Evolutionary conservation across 2,888 invertebrate genomes (phyloP).

Genomic region (Flexamia atlantica): DNA sequence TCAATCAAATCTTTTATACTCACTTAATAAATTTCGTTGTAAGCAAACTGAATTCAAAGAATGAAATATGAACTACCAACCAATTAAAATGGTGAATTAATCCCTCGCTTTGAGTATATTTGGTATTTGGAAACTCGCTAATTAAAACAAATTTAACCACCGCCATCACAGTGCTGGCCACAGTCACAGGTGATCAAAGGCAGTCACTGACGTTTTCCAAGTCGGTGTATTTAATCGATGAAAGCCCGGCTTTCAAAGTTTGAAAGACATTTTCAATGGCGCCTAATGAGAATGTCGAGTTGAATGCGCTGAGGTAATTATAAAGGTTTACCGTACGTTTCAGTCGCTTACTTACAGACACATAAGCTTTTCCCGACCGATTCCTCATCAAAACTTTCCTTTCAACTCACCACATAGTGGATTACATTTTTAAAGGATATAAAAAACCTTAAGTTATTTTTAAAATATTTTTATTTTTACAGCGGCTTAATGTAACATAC

Average conservation of each 20-base stretch:
- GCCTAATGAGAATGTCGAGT: constrained; percentile 26
- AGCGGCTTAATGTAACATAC: too few relatives aligned
- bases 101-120: not conserved
- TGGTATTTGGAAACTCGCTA: not conserved
- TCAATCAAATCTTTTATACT: too few relatives aligned
- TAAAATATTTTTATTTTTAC: too few relatives aligned
- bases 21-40: too few relatives aligned
- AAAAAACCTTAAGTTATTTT: too few relatives aligned
- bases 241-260: constrained; percentile 12
- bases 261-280: constrained; percentile 26
- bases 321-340: constrained; percentile 22
- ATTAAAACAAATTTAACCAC: constrained; percentile 39
- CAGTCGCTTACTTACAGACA: constrained; percentile 24
- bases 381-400: not conserved
- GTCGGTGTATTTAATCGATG: constrained; percentile 35
- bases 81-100: not conserved
- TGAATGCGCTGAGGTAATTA: constrained; percentile 28
- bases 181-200: constrained; percentile 31
- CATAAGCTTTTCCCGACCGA: constrained; percentile 6
- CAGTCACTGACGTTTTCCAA: not conserved
- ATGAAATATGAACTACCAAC: not conserved
- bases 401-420: not conserved
- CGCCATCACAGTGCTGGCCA: constrained; percentile 1
- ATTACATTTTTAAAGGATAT: not conserved
- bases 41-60: not conserved